Evolutionary conservation across 2,888 invertebrate species (phyloP).

Genomic region (Sipha maydis): DNA sequence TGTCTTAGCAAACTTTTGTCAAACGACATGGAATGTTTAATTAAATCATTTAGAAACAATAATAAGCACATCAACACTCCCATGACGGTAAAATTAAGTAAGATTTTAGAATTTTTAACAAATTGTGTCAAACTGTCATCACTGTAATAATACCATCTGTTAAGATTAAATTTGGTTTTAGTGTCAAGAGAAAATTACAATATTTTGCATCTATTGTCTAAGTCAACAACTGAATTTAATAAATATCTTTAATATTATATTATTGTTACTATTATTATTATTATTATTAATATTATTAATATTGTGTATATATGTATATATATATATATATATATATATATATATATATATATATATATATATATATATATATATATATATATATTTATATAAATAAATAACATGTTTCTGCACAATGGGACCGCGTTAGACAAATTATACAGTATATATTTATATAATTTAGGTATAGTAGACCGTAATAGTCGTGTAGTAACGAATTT

Average conservation of each 20-base stretch:
- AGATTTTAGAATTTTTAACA: not conserved
- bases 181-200: not conserved
- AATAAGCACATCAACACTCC: no score
- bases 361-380: no score
- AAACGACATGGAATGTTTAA: no score
- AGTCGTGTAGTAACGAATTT: not conserved
- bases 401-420: not conserved
- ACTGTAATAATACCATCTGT: not conserved
- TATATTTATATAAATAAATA: not conserved
- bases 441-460: no score
- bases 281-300: no score
- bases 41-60: no score
- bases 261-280: not conserved
- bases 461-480: not conserved
- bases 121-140: not conserved
- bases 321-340: no score
- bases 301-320: no score
- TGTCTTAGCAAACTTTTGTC: no score
- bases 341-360: no score
- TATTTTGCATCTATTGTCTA: slow-evolving; percentile 6
- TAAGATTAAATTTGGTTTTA: not conserved
- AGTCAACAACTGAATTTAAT: not conserved
- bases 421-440: not conserved
- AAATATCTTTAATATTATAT: not conserved
- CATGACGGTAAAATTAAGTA: not conserved